Percentiles rank a stretch among this genome's conserved stretches.
Evolutionary conservation across 2,113 vertebrate species (phyloP).

Genomic region (Lontra canadensis): DNA sequence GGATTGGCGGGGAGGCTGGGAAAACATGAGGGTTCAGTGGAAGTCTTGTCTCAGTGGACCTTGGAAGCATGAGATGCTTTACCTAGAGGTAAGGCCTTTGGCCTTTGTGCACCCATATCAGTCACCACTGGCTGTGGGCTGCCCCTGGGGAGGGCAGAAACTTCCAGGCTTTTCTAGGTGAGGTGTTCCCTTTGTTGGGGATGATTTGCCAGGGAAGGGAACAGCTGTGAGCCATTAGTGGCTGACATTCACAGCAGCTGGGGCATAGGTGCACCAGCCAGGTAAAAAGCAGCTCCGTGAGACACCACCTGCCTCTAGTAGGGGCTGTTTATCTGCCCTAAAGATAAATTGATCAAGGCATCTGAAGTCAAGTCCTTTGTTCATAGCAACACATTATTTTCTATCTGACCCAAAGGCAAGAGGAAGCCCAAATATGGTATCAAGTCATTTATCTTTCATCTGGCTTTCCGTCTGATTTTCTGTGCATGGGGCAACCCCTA

Average conservation of each 20-base stretch:
- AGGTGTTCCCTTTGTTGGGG: not conserved
- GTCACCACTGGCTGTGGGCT: not conserved
- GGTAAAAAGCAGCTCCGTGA: not conserved
- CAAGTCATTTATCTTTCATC: not conserved
- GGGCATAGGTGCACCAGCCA: not conserved
- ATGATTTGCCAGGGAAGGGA: not conserved
- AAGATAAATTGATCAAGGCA: not conserved
- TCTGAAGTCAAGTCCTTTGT: not conserved
- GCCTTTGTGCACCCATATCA: not conserved
- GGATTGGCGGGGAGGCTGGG: not conserved
- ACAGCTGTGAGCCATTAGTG: not conserved
- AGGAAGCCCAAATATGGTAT: not conserved
- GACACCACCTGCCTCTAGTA: no score
- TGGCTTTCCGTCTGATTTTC: not conserved
- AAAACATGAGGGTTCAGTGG: not conserved
- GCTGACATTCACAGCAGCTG: no score
- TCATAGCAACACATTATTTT: not conserved
- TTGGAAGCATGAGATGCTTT: not conserved
- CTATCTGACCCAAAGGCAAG: not conserved
- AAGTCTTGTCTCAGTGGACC: not conserved
- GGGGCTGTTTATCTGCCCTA: not conserved
- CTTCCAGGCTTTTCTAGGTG: not conserved
- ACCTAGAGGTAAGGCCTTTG: not conserved
- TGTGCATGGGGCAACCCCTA: fast-evolving
- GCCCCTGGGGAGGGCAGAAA: not conserved